Evolutionary conservation across 2,113 vertebrate genomes (phyloP).

Genomic region (Chrysochloris asiatica): DNA sequence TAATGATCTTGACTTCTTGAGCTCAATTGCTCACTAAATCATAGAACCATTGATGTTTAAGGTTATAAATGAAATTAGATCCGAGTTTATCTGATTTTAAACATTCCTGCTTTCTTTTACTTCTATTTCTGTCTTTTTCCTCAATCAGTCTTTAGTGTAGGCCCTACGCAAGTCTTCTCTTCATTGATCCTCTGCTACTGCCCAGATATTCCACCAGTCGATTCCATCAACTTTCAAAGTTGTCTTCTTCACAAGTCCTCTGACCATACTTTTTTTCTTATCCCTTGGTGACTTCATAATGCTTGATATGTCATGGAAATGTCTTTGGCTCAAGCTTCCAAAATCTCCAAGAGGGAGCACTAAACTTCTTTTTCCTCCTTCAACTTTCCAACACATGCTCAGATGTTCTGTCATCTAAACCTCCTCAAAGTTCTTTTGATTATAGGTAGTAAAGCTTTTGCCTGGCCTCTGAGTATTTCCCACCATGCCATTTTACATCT

Average conservation of each 20-base stretch:
- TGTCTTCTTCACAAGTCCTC: neutral
- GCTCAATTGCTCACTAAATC: neutral
- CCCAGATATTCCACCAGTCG: rapidly evolving
- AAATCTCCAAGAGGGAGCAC: neutral
- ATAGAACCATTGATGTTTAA: neutral
- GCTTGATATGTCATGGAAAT: neutral
- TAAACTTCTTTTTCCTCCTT: neutral
- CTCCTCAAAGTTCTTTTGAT: neutral
- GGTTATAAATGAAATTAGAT: neutral
- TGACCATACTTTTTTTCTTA: neutral
- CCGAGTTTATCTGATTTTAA: neutral
- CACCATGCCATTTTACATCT: neutral
- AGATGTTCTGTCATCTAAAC: neutral
- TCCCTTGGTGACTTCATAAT: neutral
- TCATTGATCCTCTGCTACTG: neutral
- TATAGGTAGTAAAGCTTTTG: neutral
- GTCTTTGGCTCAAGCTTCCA: neutral
- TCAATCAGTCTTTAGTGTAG: neutral
- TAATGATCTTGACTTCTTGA: neutral
- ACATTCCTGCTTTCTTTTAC: neutral
- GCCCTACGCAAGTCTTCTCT: neutral
- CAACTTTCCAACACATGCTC: neutral
- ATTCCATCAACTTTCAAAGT: neutral
- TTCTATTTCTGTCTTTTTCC: neutral
- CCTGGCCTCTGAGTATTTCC: neutral